Evolutionary conservation across 2,113 vertebrate genomes (phyloP), one percentile per base, ranked within the genome.

Genomic region (Limanda limanda): DNA sequence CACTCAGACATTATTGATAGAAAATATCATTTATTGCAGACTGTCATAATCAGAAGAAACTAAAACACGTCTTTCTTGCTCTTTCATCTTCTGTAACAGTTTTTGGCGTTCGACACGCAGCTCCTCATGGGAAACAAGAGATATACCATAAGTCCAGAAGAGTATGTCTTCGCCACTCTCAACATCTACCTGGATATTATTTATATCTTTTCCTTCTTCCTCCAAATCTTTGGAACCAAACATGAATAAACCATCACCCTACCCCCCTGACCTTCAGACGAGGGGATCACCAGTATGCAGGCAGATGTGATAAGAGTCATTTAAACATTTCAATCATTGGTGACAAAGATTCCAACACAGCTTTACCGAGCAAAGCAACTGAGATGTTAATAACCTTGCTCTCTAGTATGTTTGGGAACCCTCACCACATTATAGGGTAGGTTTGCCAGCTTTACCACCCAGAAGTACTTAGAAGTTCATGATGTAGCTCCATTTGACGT

Each of bases 111-210:
- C 37, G 97, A 99, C 88, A 98, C 96, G 1, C 97, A 98, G 91
- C 90, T 97, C 59, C 89, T 99, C 88, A 96, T 98, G 94, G 97
- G 97, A 14, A 97, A 94, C 74, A 96, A 95, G 35, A 94, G 94
- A 0, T 96, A 97, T 82, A 88, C 94, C 0, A 94, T 99, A 81
- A 98, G 92, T 82, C 97, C 97, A 0, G 97, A 99, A 81, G 97
- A 99, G 76, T 97, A 98, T 70, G 92, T 98, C 89, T 98, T 97
- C 5, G 97, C 97, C 75, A 95, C 96, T n/a, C 97, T 99, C 90
- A 98, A 94, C 81, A 96, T 99, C 85, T 99, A 98, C 63, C 89
- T 98, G 76, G 97, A 99, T 71, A 95, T 98, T 70, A 89, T 98
- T 89, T 98, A 98, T 71, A 96, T 98, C 86, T 99, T 98, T 91